These are phyloP conservation scores for Tetragnatha versicolor DNA, from an alignment of 1,140 invertebrate genomes.

Conservation along the genomic window DNA sequence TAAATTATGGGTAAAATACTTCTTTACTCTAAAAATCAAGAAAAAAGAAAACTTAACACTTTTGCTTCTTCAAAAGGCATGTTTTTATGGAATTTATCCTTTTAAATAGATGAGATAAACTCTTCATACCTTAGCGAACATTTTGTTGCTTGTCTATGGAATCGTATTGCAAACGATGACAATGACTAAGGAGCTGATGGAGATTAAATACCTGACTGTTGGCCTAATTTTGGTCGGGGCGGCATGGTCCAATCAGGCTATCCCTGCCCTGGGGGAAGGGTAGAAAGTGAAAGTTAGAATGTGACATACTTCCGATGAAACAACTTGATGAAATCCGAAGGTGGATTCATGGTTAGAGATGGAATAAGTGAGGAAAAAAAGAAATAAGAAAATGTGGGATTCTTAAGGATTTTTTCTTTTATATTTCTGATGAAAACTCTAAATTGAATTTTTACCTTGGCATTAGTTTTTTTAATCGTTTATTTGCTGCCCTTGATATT, in stretches of 20 bases:
- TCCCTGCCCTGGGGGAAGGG: constrained; percentile 33
- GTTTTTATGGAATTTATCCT: too few species aligned
- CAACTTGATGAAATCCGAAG: constrained; percentile 25
- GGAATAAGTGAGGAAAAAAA: too few species aligned
- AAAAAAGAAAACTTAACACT: too few species aligned
- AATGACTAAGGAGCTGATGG: background rate
- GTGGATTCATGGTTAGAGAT: too few species aligned
- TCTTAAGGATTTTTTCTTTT: too few species aligned
- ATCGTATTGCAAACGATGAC: background rate
- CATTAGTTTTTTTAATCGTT: constrained; percentile 26
- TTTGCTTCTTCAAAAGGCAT: too few species aligned
- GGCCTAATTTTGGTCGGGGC: constrained; percentile 28
- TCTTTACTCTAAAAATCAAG: too few species aligned
- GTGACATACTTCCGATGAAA: constrained; percentile 43
- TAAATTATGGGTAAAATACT: too few species aligned
- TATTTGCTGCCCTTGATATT: too few species aligned
- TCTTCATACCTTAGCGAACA: constrained; percentile 17
- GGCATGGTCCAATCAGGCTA: constrained; percentile 19
- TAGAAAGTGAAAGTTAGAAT: constrained; percentile 38
- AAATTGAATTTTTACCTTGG: constrained; percentile 29
- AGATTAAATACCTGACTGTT: constrained; percentile 32
- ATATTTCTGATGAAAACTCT: background rate
- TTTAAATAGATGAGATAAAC: background rate
- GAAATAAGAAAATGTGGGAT: too few species aligned
- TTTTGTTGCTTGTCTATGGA: background rate